Evolutionary conservation across 2,797 vertebrate species (phyloP).

Genomic region (Hylomyscus alleni): DNA sequence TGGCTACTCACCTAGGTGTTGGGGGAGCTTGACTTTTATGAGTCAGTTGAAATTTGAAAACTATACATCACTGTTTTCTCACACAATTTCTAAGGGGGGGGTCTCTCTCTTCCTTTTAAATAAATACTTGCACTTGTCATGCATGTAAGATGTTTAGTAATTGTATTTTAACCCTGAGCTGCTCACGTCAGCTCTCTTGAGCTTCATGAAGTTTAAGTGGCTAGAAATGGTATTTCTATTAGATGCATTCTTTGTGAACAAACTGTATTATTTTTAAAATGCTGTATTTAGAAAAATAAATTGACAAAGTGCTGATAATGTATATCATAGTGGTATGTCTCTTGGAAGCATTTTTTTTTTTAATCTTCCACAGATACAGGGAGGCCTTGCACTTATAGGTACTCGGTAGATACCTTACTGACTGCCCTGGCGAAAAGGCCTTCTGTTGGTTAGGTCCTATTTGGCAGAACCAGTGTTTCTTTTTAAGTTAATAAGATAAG

Average conservation of each 20-base stretch:
- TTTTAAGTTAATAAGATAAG: conserved; percentile 67
- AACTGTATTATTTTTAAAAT: conserved; percentile 57
- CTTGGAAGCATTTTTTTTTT: not conserved
- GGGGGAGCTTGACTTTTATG: not conserved
- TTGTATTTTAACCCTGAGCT: not conserved
- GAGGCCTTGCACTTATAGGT: not conserved
- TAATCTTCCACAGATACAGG: not conserved
- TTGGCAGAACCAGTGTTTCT: conserved; percentile 61
- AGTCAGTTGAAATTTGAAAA: conserved; percentile 36
- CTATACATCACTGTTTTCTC: not conserved
- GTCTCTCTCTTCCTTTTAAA: not conserved
- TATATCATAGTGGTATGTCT: not conserved
- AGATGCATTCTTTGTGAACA: not conserved
- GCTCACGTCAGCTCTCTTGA: not conserved
- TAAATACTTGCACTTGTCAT: not conserved
- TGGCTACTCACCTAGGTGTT: not conserved
- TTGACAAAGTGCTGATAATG: not conserved
- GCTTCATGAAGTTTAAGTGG: not conserved
- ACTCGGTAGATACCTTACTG: not conserved
- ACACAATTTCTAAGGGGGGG: not conserved
- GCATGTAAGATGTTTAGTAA: not conserved
- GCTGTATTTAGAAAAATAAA: conserved; percentile 23
- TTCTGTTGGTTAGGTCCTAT: conserved; percentile 41
- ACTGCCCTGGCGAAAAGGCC: conserved; percentile 31
- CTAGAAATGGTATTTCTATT: conserved; percentile 12